phyloP scores from a whole-genome alignment of 2,888 invertebrate genomes.

The Cenopis cana region DNA sequence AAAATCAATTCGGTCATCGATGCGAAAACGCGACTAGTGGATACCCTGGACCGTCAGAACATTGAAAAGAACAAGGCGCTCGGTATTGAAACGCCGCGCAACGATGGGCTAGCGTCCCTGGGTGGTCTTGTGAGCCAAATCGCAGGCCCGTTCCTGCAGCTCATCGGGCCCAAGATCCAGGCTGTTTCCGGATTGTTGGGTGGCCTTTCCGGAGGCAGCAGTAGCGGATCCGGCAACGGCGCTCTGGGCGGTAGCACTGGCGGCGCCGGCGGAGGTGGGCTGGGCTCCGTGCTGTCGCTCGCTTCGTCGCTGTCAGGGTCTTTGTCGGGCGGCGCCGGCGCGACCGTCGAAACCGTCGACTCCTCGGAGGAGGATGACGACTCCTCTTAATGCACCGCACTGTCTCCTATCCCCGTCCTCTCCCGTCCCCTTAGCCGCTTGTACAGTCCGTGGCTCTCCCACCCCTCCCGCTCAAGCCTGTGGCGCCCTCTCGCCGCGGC shows the following conservation, averaged over 20 bases:
- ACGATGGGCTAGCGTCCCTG: conserved; percentile 85
- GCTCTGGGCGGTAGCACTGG: conserved; percentile 85
- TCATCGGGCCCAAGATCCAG: conserved; percentile 88
- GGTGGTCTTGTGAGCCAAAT: conserved; percentile 88
- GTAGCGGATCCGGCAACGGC: conserved; percentile 81
- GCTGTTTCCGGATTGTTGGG: conserved; percentile 83
- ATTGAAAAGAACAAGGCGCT: conserved; percentile 91
- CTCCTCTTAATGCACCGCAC: conserved; percentile 38
- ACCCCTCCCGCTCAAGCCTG: conserved; percentile 43
- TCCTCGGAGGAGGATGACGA: conserved; percentile 76
- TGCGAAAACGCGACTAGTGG: conserved; percentile 90
- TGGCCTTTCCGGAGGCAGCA: conserved; percentile 69
- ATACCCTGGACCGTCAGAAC: conserved; percentile 89
- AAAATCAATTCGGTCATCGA: conserved; percentile 94
- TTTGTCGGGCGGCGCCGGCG: conserved; percentile 73
- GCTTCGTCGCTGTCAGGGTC: conserved; percentile 80
- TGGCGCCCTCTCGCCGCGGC: conserved; percentile 49
- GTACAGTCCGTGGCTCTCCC: conserved; percentile 68
- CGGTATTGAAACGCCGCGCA: conserved; percentile 88
- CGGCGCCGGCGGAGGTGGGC: conserved; percentile 71
- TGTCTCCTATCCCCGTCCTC: conserved; percentile 28
- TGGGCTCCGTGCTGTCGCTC: conserved; percentile 79
- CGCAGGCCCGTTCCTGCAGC: conserved; percentile 88
- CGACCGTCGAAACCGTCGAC: conserved; percentile 77
- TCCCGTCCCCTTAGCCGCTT: conserved; percentile 52